Conservation (phyloP, 2,797 vertebrate species). For the Sebastolobus alascanus region DNA sequence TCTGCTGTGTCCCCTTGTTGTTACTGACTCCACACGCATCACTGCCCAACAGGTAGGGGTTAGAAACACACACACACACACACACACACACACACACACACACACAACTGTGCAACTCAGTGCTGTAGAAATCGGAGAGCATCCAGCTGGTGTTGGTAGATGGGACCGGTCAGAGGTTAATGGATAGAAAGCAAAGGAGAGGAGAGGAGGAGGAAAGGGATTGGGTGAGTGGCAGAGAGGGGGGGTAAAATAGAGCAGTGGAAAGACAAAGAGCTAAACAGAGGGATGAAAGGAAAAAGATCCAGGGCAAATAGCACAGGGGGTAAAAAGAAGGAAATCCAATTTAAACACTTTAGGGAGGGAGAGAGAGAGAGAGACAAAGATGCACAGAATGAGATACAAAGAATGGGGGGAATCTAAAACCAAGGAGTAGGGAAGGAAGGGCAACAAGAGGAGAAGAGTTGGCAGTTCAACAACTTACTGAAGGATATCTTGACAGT, state of each 20-base stretch:
- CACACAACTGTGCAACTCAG: neutral
- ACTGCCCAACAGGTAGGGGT: constrained; percentile 45
- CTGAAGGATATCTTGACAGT: neutral
- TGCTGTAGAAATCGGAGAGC: constrained; percentile 49
- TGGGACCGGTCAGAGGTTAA: constrained; percentile 60
- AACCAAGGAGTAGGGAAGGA: neutral
- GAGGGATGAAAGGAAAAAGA: constrained; percentile 23
- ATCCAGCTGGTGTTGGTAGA: constrained; percentile 45
- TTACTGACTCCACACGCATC: constrained; percentile 31
- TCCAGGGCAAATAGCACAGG: neutral
- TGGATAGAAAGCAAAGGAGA: constrained; percentile 40
- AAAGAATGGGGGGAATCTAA: neutral
- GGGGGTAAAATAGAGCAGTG: constrained; percentile 9
- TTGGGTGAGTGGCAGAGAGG: constrained; percentile 14
- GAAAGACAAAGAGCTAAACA: constrained; percentile 1
- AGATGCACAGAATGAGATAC: too few species aligned
- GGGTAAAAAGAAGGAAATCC: neutral
- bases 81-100: neutral
- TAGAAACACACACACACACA: constrained; percentile 15
- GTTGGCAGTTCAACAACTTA: neutral
- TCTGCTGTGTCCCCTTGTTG: constrained; percentile 41
- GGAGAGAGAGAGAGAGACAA: too few species aligned
- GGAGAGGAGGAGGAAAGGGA: constrained; percentile 24
- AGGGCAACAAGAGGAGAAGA: neutral
- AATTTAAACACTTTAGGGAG: neutral